A percentile compares a stretch with the other conserved stretches of the same genome.
phyloP scores from a whole-genome alignment of 2,888 invertebrate species.

The Cosmopolites sordidus region DNA sequence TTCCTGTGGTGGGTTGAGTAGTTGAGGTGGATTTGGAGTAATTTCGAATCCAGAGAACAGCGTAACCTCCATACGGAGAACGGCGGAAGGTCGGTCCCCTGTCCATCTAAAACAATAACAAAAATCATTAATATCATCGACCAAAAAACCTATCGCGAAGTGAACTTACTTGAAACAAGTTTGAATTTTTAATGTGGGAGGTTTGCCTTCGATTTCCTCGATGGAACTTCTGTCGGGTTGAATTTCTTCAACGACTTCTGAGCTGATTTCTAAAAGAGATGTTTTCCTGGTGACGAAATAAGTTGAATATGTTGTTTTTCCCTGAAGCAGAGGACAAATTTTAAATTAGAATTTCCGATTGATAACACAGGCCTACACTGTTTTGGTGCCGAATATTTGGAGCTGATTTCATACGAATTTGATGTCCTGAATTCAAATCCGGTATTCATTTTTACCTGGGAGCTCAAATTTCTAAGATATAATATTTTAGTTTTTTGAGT shows the following conservation, averaged over 20 bases:
- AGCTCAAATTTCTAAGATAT: no score
- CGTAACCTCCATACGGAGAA: conserved; percentile 58
- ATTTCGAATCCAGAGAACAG: conserved; percentile 61
- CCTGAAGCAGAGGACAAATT: conserved; percentile 46
- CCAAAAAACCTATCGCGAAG: no score
- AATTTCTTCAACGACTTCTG: conserved; percentile 61
- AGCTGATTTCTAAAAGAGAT: conserved; percentile 57
- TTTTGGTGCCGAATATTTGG: no score
- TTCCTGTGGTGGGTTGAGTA: conserved; percentile 55
- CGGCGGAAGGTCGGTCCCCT: conserved; percentile 57
- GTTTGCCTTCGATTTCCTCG: conserved; percentile 61
- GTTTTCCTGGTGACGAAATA: conserved; percentile 58
- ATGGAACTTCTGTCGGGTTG: conserved; percentile 59
- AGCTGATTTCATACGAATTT: no score
- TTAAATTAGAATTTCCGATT: no score
- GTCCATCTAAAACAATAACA: conserved; percentile 58
- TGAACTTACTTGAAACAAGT: conserved; percentile 57
- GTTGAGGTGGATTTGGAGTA: conserved; percentile 47
- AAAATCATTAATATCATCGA: not conserved
- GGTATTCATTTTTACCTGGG: no score
- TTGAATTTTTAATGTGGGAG: conserved; percentile 60
- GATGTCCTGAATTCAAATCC: no score
- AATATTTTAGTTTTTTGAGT: no score
- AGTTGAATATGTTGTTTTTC: conserved; percentile 60
- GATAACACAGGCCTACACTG: no score